Evolutionary conservation across 2,113 vertebrate species (phyloP), one percentile per base, ranked within the genome.

Genomic region (Pristiophorus japonicus): DNA sequence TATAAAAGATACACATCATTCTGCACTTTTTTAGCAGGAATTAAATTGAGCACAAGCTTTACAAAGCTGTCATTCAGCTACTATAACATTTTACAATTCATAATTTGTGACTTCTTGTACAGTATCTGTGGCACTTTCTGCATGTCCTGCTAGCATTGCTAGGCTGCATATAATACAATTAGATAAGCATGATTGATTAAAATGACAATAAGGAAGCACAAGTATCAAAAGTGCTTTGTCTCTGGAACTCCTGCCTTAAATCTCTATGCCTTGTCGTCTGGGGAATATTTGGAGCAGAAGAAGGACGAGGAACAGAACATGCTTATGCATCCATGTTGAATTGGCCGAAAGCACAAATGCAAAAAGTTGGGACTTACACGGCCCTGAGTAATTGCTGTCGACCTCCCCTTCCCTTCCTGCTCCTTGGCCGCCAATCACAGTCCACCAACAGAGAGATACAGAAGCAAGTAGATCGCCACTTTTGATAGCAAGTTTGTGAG

Each of bases 1-100:
- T 38, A 38, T 91, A 16, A 92, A 92, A 92, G 88, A 62, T 22
- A n/a, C 88, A 59, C 20, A 63, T 92, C 55, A 38, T 38, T 63
- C 88, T n/a, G 4, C 7, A 38, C 6, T 62, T 59, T 92, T 92
- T 63, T 38, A n/a, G 10, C 88, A n/a, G n/a, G 65, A 51, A 65
- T 38, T 38, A 92, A 92, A 92, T 92, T 92, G 34, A 92, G 88
- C 34, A 38, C 62, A 92, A 92, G 62, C 62, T 92, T 42, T 81
- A 38, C 18, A 22, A 81, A 81, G 22, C 78, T 81, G 78, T 81
- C 59, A 92, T 42, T 92, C 88, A 63, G 59, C 55, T 63, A 30
- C 87, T n/a, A 34, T 59, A 90, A 38, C 14, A 63, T 63, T 38
- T 62, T 91, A 63, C 88, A 63, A 62, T 91, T 91, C 88, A 20